A percentile compares a stretch with the other conserved stretches of the same genome.
Conservation (phyloP, 2,888 invertebrate genomes). For the Choreutis nemorana region DNA sequence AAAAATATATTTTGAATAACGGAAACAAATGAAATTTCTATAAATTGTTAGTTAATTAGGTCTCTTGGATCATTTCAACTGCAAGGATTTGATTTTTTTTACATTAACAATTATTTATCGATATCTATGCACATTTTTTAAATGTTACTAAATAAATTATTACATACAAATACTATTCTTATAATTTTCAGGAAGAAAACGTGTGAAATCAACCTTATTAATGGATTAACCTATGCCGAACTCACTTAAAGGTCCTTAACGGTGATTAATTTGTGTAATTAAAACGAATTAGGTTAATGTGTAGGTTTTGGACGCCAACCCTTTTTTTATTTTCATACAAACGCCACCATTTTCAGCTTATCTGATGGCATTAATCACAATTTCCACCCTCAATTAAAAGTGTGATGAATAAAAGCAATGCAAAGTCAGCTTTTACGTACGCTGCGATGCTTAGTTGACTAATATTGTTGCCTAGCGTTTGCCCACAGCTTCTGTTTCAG, state of each 20-base stretch:
- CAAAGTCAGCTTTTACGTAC: background rate
- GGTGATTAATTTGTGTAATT: constrained; percentile 61
- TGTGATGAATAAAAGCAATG: constrained; percentile 7
- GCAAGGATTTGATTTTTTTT: no score
- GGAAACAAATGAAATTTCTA: no score
- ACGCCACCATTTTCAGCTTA: constrained; percentile 37
- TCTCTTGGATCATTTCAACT: no score
- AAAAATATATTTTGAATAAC: no score
- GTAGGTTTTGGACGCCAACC: constrained; percentile 44
- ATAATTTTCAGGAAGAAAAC: constrained; percentile 2
- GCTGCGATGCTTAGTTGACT: background rate
- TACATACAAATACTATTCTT: background rate
- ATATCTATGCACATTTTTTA: no score
- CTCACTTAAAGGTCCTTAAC: constrained; percentile 41
- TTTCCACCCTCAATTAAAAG: constrained; percentile 63
- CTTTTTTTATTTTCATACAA: constrained; percentile 40
- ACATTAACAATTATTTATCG: no score
- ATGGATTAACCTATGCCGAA: constrained; percentile 25
- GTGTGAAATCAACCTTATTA: no score
- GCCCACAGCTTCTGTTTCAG: no score
- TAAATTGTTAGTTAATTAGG: no score
- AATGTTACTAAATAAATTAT: constrained; percentile 2
- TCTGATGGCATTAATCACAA: constrained; percentile 63
- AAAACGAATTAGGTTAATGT: constrained; percentile 65
- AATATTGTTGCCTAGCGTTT: no score